Percentiles rank a stretch among this genome's conserved stretches.
Conservation (phyloP, 23 tunicate species). For the Halocynthia aurantium region DNA sequence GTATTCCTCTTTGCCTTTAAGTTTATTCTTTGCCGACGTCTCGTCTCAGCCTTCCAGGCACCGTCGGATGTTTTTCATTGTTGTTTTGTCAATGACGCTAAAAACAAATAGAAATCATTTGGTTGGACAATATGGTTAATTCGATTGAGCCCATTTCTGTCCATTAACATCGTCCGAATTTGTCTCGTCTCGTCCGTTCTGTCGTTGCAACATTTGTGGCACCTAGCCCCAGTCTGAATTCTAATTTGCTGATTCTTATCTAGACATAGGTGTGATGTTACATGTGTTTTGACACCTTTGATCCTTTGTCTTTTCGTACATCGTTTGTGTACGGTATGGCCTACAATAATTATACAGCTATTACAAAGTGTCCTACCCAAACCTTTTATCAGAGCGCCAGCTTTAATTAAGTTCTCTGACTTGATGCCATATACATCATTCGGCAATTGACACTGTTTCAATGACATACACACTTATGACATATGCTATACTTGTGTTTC, state of each 20-base stretch:
- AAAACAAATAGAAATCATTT: no score
- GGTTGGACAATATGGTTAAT: neutral
- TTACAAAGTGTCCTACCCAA: no score
- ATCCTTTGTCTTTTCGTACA: neutral
- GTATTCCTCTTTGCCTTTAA: slow-evolving; percentile 7
- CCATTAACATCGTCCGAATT: slow-evolving; percentile 6
- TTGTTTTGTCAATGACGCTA: neutral
- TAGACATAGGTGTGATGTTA: slow-evolving; percentile 15
- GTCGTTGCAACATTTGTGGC: slow-evolving; percentile 1
- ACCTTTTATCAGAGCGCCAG: no score
- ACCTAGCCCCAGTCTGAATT: neutral
- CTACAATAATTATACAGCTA: no score
- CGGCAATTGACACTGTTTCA: no score
- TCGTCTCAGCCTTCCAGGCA: slow-evolving; percentile 6
- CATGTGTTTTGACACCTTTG: slow-evolving; percentile 9
- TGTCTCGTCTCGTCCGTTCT: slow-evolving; percentile 3
- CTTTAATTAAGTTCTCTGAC: no score
- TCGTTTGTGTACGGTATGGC: neutral
- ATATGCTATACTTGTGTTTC: no score
- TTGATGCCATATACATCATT: no score
- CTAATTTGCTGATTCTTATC: neutral
- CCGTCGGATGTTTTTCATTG: neutral
- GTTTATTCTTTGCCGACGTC: neutral
- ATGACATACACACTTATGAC: no score
- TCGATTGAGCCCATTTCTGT: slow-evolving; percentile 1